Conservation (phyloP, 92 coral and sea anemone species). For the Ricordea florida region DNA sequence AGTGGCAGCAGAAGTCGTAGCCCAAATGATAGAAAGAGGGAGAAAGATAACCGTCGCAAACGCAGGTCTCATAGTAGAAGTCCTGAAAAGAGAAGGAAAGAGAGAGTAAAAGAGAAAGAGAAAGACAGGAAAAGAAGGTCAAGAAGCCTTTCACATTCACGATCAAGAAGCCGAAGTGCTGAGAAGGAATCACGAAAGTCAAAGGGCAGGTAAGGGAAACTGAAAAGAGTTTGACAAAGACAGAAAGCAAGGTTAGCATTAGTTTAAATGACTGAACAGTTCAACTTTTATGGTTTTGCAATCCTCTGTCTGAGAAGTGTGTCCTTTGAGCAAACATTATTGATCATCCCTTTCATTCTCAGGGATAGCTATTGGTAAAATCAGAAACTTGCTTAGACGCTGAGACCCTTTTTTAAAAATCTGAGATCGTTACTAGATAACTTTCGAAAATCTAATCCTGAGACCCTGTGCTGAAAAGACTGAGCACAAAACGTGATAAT, state of each 20-base stretch:
- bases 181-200: conserved; percentile 83
- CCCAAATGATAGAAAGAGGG: conserved; percentile 50
- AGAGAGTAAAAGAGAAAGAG: conserved; percentile 37
- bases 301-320: no score
- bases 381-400: no score
- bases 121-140: conserved; percentile 75
- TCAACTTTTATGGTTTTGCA: not conserved
- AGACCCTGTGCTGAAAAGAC: no score
- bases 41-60: conserved; percentile 36
- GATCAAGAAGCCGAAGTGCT: conserved; percentile 78
- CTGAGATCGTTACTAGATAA: no score
- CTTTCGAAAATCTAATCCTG: no score
- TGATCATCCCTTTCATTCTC: no score
- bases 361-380: no score
- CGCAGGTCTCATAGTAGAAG: conserved; percentile 81
- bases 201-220: conserved; percentile 67
- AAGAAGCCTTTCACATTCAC: conserved; percentile 74
- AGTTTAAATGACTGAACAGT: not conserved
- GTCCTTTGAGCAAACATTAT: no score
- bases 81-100: conserved; percentile 63
- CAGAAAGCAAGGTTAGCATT: no score
- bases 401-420: no score
- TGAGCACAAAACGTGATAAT: no score
- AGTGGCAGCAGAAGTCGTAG: conserved; percentile 73
- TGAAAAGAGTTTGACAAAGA: not conserved